Evolutionary conservation across 2,113 vertebrate species (phyloP).

Genomic region (Cebidichthys violaceus): DNA sequence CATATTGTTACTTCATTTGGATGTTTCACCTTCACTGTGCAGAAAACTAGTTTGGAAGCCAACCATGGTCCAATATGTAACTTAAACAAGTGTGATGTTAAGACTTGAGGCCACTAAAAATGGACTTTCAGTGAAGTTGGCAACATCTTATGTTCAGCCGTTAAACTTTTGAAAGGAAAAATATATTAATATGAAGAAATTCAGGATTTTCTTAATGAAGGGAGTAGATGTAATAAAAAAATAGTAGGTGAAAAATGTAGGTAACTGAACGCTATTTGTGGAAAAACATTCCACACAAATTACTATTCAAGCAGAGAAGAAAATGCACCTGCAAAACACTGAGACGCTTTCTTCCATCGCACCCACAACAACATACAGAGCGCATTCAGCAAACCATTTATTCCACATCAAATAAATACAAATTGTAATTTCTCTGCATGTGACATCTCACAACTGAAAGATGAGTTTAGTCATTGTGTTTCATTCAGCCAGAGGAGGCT

Average conservation of each 20-base stretch:
- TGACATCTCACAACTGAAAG: no score
- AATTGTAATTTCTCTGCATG: conserved; percentile 48
- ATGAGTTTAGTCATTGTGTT: no score
- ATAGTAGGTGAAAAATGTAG: neutral
- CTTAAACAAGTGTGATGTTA: neutral
- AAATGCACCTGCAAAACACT: neutral
- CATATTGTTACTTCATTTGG: neutral
- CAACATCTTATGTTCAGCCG: neutral
- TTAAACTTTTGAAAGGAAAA: neutral
- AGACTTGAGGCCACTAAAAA: neutral
- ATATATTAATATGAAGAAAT: neutral
- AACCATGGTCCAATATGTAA: neutral
- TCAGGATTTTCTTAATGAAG: neutral
- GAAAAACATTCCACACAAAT: neutral
- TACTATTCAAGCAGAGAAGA: neutral
- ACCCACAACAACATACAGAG: neutral
- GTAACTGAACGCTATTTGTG: neutral
- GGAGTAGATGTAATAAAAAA: neutral
- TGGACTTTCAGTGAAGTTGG: neutral
- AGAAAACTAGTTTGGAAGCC: neutral
- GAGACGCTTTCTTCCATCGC: conserved; percentile 10
- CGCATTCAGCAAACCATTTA: neutral
- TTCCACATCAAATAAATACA: conserved; percentile 52
- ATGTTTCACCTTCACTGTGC: conserved; percentile 8
- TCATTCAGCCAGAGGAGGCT: conserved; percentile 65